Base-by-base conservation (phyloP, 2,888 invertebrate genomes). In the Andrena bucephala region DNA sequence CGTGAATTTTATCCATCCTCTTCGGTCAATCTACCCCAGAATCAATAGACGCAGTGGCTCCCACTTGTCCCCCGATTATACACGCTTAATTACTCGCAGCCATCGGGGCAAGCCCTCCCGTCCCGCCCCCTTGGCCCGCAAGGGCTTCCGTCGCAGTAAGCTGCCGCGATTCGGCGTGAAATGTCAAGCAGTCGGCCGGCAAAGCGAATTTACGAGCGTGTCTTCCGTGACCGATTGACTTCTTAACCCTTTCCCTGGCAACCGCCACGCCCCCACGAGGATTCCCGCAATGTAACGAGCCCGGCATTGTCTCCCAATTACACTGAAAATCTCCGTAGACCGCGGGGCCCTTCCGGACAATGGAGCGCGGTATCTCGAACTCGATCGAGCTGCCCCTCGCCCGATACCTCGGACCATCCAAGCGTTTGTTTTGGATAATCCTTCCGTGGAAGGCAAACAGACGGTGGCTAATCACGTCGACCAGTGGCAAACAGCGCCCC, bases 241-340 rank as follows among this genome's bases (percentile, higher is more conserved):
- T 66, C 83, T 86, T 73, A 87, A 86, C 85, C 83, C 81, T 79
- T 85, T 80, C 75, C 52, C 54, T n/a, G n/a, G 24, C n/a, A 13
- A 0, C 63, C 36, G 75, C 74, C 83, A 74, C 83, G 78, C 82
- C 83, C 4, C 20, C 63, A 71, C 59, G 52, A 70, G 65, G 33
- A 77, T 81, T 63, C 89, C 89, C 90, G 73, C 90, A 88, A 90
- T 77, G 84, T 91, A 91, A 91, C 90, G 91, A 91, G 87, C 16
- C 54, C 2, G 7, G 62, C 65, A 89, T 89, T 89, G 88, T 89
- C 78, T 81, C 62, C 69, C 84, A 85, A 89, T 89, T 89, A 89
- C 77, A 81, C 74, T 70, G 75, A 85, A 84, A 81, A 72, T 82
- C 24, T 63, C 81, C 57, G 71, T 48, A 48, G 70, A 60, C 29